Conservation (phyloP, 2,113 vertebrate genomes). For the Nannospalax galili region DNA sequence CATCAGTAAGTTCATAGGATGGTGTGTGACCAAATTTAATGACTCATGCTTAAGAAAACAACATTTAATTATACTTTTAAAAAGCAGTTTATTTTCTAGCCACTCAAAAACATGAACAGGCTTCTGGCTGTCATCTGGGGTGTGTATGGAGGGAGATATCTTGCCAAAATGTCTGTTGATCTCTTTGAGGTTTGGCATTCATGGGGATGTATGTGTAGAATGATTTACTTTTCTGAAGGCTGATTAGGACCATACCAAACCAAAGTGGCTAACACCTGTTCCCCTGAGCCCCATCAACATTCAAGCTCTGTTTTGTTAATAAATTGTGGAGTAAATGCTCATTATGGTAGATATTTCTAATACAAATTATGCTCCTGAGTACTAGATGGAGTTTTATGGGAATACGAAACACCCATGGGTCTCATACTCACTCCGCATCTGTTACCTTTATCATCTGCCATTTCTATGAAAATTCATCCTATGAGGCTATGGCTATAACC, state of each 20-base stretch:
- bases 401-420: background rate
- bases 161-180: slow-evolving; percentile 1
- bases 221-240: background rate
- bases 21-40: slow-evolving; percentile 67
- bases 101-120: slow-evolving; percentile 66
- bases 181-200: slow-evolving; percentile 31
- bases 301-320: background rate
- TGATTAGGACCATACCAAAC: background rate
- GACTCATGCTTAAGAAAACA: slow-evolving; percentile 83
- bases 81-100: slow-evolving; percentile 77
- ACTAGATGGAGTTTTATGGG: background rate
- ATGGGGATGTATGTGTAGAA: slow-evolving; percentile 36
- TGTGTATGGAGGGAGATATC: slow-evolving; percentile 73
- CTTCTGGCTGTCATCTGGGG: slow-evolving; percentile 72
- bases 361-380: background rate
- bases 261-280: background rate
- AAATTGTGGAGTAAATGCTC: background rate
- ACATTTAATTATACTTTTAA: slow-evolving; percentile 79
- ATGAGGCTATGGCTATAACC: background rate
- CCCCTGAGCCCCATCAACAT: background rate
- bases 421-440: background rate
- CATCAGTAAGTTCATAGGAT: slow-evolving; percentile 61
- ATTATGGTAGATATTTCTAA: background rate
- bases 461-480: slow-evolving; percentile 34
- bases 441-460: background rate